Conservation (phyloP, 2,888 invertebrate genomes). For the Eurytoma adleriae region DNA sequence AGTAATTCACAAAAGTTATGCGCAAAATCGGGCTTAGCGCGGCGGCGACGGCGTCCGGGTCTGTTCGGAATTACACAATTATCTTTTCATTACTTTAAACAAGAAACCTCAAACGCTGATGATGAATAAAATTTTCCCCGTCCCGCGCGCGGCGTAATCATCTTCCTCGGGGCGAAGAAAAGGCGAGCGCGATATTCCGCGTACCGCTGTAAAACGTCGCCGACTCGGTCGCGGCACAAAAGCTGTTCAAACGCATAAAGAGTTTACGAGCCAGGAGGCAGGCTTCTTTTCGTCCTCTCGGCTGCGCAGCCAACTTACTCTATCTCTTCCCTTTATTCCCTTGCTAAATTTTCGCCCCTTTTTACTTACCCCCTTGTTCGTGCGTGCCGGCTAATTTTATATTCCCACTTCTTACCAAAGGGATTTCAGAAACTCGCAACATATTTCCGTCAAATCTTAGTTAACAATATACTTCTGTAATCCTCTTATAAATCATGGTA, state of each 20-base stretch:
- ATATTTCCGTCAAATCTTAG: too few species aligned
- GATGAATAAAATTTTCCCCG: constrained; percentile 35
- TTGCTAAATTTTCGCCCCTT: constrained; percentile 21
- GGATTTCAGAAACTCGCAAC: too few species aligned
- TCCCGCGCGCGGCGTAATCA: constrained; percentile 11
- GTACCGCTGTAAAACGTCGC: neutral
- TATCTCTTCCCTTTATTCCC: neutral
- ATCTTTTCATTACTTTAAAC: constrained; percentile 44
- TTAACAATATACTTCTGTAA: too few species aligned
- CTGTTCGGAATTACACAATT: constrained; percentile 35
- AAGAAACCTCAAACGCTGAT: constrained; percentile 34
- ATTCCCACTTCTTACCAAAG: constrained; percentile 7
- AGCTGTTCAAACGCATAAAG: constrained; percentile 46
- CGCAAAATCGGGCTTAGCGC: constrained; percentile 11
- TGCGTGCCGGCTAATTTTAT: constrained; percentile 40
- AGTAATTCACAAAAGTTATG: constrained; percentile 29
- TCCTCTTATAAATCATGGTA: too few species aligned
- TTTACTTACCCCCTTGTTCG: constrained; percentile 19
- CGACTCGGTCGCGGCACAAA: constrained; percentile 13
- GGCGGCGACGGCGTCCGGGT: neutral
- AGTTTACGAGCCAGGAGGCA: constrained; percentile 32
- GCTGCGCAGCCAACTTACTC: too few species aligned
- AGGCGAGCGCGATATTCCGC: constrained; percentile 14
- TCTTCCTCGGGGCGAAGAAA: neutral
- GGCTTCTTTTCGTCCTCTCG: neutral